Evolutionary conservation across 2,797 vertebrate species (phyloP).

Genomic region (Sebastes diaconus): DNA sequence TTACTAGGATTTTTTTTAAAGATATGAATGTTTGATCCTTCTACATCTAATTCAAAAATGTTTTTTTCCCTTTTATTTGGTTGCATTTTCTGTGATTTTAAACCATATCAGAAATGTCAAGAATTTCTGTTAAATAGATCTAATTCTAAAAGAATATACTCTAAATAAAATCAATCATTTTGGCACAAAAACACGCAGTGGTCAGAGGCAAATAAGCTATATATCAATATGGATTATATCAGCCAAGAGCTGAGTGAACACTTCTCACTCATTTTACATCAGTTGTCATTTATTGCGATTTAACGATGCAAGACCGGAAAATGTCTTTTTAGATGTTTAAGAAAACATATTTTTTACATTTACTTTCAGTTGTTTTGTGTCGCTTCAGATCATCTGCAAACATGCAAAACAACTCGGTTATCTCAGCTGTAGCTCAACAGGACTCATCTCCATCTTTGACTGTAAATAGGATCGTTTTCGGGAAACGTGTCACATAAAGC

Average conservation of each 20-base stretch:
- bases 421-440: slow-evolving; percentile 62
- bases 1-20: slow-evolving; percentile 3
- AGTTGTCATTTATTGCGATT: background rate
- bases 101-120: background rate
- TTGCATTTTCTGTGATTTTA: background rate
- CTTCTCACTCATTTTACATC: background rate
- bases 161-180: background rate
- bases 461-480: slow-evolving; percentile 71
- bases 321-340: slow-evolving; percentile 23
- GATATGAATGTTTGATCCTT: slow-evolving; percentile 7
- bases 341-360: background rate
- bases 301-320: background rate
- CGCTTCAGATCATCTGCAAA: slow-evolving; percentile 17
- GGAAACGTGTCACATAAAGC: slow-evolving; percentile 70
- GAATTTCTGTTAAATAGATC: background rate
- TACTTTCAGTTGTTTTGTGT: slow-evolving; percentile 28
- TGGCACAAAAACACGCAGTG: background rate
- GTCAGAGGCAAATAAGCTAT: background rate
- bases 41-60: background rate
- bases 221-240: background rate
- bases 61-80: background rate
- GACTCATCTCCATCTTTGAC: slow-evolving; percentile 71
- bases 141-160: background rate
- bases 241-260: background rate
- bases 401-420: slow-evolving; percentile 15